These are phyloP conservation scores for Decapterus maruadsi DNA, from an alignment of 2,797 vertebrate genomes.

Conservation along the genomic window DNA sequence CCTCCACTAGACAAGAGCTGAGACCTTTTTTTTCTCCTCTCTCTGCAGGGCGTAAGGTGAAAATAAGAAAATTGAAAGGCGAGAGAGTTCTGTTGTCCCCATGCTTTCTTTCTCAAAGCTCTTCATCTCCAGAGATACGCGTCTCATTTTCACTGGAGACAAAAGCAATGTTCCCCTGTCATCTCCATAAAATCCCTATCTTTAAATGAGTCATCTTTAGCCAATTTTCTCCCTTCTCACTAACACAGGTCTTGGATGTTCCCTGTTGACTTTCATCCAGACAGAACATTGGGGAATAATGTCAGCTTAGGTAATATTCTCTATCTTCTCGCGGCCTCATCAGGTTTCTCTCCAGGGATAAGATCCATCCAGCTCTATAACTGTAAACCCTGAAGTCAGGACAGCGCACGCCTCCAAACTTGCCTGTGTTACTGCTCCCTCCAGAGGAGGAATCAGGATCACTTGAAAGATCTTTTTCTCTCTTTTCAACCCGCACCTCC, in stretches of 20 bases:
- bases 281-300: constrained; percentile 24
- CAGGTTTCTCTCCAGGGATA: constrained; percentile 46
- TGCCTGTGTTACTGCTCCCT: constrained; percentile 44
- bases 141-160: constrained; percentile 39
- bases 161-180: constrained; percentile 49
- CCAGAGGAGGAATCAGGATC: constrained; percentile 43
- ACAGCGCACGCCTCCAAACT: constrained; percentile 39
- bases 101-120: constrained; percentile 30
- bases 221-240: constrained; percentile 27
- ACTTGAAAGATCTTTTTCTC: constrained; percentile 30
- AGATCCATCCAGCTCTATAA: constrained; percentile 43
- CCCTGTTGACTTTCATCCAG: constrained; percentile 39
- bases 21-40: constrained; percentile 23
- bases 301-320: constrained; percentile 34
- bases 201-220: constrained; percentile 34
- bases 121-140: constrained; percentile 37
- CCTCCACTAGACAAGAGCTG: background rate
- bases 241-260: constrained; percentile 24
- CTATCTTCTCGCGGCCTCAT: constrained; percentile 29
- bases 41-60: constrained; percentile 39
- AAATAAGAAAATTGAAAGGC: constrained; percentile 56
- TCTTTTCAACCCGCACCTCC: constrained; percentile 41
- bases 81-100: constrained; percentile 21
- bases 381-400: constrained; percentile 41
- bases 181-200: constrained; percentile 10